Conservation (phyloP, 2,797 vertebrate species). For the Poeciliopsis presidionis region DNA sequence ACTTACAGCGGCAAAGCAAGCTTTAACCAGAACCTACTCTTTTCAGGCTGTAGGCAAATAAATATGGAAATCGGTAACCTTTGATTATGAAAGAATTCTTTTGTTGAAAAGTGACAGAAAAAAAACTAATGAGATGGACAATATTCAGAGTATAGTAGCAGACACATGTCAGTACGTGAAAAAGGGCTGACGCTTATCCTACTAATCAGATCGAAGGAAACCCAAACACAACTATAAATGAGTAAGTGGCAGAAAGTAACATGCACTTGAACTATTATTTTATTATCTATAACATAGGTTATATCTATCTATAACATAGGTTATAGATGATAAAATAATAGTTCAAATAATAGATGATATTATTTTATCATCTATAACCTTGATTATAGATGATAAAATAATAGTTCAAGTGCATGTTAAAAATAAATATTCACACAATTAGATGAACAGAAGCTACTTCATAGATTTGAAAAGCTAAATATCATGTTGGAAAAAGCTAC, state of each 20-base stretch:
- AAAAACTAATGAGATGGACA: background rate
- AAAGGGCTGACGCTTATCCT: background rate
- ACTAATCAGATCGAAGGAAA: background rate
- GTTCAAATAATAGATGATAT: no score
- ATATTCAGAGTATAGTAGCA: background rate
- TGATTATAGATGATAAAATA: background rate
- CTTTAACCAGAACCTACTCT: background rate
- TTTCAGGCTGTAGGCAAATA: constrained; percentile 21
- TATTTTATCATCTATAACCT: no score
- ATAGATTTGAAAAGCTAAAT: background rate
- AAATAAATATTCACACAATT: background rate
- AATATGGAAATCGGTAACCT: background rate
- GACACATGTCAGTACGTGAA: background rate
- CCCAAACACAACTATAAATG: background rate
- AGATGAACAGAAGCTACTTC: background rate
- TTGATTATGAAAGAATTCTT: background rate
- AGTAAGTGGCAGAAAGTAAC: background rate
- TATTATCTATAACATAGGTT: no score
- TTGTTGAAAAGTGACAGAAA: no score
- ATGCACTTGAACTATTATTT: no score
- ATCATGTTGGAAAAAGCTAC: background rate
- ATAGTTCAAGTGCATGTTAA: background rate
- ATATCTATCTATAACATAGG: no score
- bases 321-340: background rate
- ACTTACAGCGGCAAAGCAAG: background rate